A percentile compares a stretch with the other conserved stretches of the same genome.
Conservation (phyloP, 2,797 vertebrate genomes). For the Coregonus suidteri region DNA sequence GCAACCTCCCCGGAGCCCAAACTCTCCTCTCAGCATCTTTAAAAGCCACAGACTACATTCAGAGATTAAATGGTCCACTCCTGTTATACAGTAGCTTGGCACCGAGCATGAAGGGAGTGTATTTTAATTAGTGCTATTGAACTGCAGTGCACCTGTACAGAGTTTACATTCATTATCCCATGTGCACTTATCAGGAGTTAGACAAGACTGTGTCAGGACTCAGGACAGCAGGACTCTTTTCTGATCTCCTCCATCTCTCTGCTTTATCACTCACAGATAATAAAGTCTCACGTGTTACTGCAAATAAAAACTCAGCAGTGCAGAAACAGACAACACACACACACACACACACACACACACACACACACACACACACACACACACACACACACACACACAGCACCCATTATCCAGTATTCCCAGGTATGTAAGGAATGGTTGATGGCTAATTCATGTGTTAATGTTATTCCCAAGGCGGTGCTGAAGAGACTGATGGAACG, state of each 20-base stretch:
- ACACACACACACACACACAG: conserved; percentile 33
- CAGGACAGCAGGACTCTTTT: background rate
- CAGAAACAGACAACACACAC: conserved; percentile 17
- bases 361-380: conserved; percentile 39
- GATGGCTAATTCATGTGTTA: conserved; percentile 60
- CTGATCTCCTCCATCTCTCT: conserved; percentile 22
- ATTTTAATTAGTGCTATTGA: background rate
- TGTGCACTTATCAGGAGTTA: background rate
- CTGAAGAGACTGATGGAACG: conserved; percentile 68
- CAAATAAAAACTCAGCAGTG: conserved; percentile 2
- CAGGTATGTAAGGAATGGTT: conserved; percentile 30
- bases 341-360: conserved; percentile 36
- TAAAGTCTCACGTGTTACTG: conserved; percentile 29
- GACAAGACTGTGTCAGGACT: background rate
- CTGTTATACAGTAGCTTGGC: background rate
- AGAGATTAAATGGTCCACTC: background rate
- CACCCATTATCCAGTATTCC: conserved; percentile 34
- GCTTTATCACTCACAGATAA: conserved; percentile 17
- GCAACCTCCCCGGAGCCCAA: background rate
- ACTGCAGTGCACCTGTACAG: conserved; percentile 4
- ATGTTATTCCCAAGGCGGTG: conserved; percentile 57
- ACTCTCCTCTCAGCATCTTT: background rate
- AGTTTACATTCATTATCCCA: background rate
- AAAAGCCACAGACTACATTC: background rate
- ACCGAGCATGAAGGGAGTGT: background rate